phyloP scores from a whole-genome alignment of 2,797 vertebrate genomes.

The Buphagus erythrorhynchus region DNA sequence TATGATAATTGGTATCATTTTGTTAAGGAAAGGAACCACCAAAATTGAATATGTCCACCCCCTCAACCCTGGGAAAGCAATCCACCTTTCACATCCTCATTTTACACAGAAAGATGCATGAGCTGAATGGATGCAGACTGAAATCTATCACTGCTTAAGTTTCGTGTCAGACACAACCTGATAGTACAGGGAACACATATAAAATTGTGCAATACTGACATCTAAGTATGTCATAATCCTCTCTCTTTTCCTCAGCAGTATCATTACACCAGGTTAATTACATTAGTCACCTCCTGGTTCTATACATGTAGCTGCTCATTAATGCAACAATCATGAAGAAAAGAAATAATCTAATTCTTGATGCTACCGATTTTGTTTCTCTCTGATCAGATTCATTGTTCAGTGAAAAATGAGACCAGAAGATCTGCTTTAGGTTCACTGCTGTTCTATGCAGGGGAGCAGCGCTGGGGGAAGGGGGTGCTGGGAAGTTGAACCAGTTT shows the following conservation, averaged over 20 bases:
- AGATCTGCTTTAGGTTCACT: background rate
- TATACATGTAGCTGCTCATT: constrained; percentile 62
- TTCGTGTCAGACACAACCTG: constrained; percentile 46
- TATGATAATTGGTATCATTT: background rate
- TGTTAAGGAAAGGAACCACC: background rate
- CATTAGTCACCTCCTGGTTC: constrained; percentile 51
- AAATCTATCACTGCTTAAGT: constrained; percentile 40
- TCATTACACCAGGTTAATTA: constrained; percentile 62
- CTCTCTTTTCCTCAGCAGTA: constrained; percentile 29
- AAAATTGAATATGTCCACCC: background rate
- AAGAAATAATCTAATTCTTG: constrained; percentile 9
- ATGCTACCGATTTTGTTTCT: constrained; percentile 46
- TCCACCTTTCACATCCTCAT: background rate
- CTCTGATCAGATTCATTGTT: constrained; percentile 50
- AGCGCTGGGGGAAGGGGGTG: background rate
- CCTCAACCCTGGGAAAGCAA: background rate
- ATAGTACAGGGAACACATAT: background rate
- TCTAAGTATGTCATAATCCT: constrained; percentile 36
- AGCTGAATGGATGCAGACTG: constrained; percentile 20
- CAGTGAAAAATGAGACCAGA: constrained; percentile 16
- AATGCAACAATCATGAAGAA: constrained; percentile 44
- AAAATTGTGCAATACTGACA: constrained; percentile 45
- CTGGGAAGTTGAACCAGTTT: background rate
- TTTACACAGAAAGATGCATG: background rate
- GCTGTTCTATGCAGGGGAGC: background rate